Evolutionary conservation across 2,797 vertebrate species (phyloP).

Genomic region (Hemibagrus guttatus): DNA sequence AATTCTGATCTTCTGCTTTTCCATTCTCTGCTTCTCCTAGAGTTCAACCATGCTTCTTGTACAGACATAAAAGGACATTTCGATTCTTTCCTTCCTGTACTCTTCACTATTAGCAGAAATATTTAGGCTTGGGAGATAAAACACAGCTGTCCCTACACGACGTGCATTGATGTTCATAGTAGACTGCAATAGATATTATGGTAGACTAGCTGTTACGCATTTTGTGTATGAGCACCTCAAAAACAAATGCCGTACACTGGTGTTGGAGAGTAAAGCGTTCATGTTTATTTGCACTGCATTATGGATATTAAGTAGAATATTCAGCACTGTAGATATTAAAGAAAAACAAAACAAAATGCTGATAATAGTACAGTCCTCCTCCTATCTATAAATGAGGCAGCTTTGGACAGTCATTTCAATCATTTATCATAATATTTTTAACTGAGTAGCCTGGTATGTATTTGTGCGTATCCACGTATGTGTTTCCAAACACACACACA

Average conservation of each 20-base stretch:
- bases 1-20: conserved; percentile 26
- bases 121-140: not conserved
- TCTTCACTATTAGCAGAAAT: not conserved
- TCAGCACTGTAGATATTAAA: too few species aligned
- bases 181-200: not conserved
- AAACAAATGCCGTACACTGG: not conserved
- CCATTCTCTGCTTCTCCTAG: not conserved
- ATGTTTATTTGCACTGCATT: not conserved
- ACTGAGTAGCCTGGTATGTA: not conserved
- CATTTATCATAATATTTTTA: not conserved
- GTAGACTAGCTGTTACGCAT: not conserved
- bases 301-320: not conserved
- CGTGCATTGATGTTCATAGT: not conserved
- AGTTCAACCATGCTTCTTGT: not conserved
- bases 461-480: too few species aligned
- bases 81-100: not conserved
- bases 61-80: not conserved
- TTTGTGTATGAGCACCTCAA: not conserved
- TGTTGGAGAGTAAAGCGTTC: not conserved
- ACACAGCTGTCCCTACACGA: not conserved
- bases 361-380: not conserved
- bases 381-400: not conserved
- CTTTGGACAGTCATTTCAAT: not conserved
- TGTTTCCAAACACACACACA: not conserved
- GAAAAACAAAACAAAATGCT: too few species aligned